phyloP scores from a whole-genome alignment of 2,888 invertebrate genomes.

The Halictus quadricinctus region DNA sequence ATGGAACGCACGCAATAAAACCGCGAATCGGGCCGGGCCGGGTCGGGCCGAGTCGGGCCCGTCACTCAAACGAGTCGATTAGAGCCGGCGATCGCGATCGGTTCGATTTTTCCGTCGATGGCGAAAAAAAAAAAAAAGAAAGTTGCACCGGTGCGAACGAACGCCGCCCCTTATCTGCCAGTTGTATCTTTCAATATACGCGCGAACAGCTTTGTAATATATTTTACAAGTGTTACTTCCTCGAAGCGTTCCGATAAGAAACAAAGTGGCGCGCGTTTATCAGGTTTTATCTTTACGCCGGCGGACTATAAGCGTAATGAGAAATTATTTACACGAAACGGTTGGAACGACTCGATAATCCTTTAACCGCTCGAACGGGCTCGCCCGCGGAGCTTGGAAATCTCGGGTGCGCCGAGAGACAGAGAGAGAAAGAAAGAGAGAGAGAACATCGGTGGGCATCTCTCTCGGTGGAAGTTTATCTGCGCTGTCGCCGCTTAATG shows the following conservation, averaged over 20 bases:
- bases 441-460: background rate
- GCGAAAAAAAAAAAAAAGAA: background rate
- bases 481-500: conserved; percentile 38
- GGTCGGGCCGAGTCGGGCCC: background rate
- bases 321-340: conserved; percentile 57
- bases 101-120: background rate
- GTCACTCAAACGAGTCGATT: background rate
- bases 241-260: conserved; percentile 56
- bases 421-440: background rate
- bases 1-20: background rate
- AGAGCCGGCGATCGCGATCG: conserved; percentile 21
- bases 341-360: conserved; percentile 13
- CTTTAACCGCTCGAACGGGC: background rate
- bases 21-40: background rate
- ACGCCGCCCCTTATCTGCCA: conserved; percentile 39
- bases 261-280: conserved; percentile 52
- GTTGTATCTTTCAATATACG: conserved; percentile 61
- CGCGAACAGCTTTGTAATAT: conserved; percentile 44
- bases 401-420: background rate
- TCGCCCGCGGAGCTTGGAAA: background rate
- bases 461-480: conserved; percentile 23
- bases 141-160: background rate
- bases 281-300: conserved; percentile 61
- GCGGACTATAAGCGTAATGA: conserved; percentile 52
- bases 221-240: conserved; percentile 68